Base-by-base conservation (phyloP, 2,113 vertebrate genomes). In the Gracilinanus agilis region DNA sequence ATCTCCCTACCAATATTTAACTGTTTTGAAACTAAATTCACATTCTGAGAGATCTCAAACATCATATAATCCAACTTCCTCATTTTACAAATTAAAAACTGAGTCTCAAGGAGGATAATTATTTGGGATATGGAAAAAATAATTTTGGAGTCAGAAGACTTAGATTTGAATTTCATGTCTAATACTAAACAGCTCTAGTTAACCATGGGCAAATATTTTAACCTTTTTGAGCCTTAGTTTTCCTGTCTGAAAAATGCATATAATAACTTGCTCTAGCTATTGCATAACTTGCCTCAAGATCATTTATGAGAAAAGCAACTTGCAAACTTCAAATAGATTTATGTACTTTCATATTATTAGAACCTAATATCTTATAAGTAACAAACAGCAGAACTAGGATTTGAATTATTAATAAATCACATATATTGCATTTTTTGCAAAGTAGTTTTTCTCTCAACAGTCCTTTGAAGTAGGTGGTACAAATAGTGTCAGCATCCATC, bases 211-310 rank as follows among this genome's bases (percentile, higher is more conserved):
- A 90, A 67, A 75, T 90, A 12, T 24, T 21, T 90, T 94, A 54
- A 27, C 53, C 23, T 95, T 55, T 40, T 34, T 93, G 12, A 92
- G 23, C 54, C 44, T 95, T 53, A 67, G 7, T 92, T 92, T 97
- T 49, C 44, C 96, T 49, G 53, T 55, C 61, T 93, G 8, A 90
- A 75, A 93, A 91, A 54, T 92, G 56, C 58, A 12, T 7, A 44
- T 56, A 67, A 55, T 90, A 54, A 34, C 44, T 11, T 89, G 89
- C 89, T 49, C 75, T 89, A 92, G 12, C 4, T 9, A 75, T n/a
- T 75, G 61, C 56, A 58, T 19, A 11, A 75, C 34, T 75, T 75
- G 34, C 19, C n/a, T 83, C 67, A 83, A 40, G 7, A n/a, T 11
- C 21, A 7, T 83, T 83, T 83, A 83, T 83, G 40, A 83, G 67